Evolutionary conservation across 2,113 vertebrate species (phyloP), one percentile per base, ranked within the genome.

Genomic region (Calonectris borealis): DNA sequence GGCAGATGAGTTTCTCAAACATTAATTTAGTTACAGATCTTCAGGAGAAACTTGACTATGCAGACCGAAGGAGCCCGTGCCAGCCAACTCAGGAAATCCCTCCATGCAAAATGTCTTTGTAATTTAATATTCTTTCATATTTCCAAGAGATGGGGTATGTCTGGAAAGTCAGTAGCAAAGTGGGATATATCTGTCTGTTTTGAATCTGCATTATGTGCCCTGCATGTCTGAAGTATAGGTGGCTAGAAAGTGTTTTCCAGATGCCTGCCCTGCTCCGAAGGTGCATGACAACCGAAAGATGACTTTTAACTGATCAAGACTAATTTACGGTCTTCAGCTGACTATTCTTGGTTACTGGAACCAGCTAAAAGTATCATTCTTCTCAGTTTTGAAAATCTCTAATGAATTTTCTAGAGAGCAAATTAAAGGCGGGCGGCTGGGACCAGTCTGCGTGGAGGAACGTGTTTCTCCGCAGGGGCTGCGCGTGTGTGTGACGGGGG

Each of bases 401-500:
- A 8, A 2, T 34, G 13, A 4, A 12, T 61, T 86, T 77, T 66
- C 64, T 31, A 3, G 7, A 29, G 16, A 44, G 52, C 14, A 34
- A 36, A 34, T 70, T 19, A 8, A 31, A 76, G 24, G 65, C 4
- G 5, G n/a, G n/a, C 11, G n/a, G 18, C 49, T 40, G 31, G 36
- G 51, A 49, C 13, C 31, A 10, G 38, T 13, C 32, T 61, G 42
- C 0, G 0, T 26, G n/a, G 65, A 83, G 31, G 54, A 27, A 27
- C 0, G 0, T 19, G 61, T 55, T 70, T 72, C 31, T 83, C 42
- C 0, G 0, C 26, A 21, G 13, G 22, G 13, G 6, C 24, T 40
- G 44, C 3, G 5, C 1, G 1, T 25, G 31, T 66, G 46, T 4
- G 46, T 4, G 14, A 24, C 9, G 21, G 22, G 21, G 38, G 52